These are phyloP conservation scores for Lepidocyrtoides sp. DNA, from an alignment of 2,888 invertebrate genomes.

Conservation along the genomic window DNA sequence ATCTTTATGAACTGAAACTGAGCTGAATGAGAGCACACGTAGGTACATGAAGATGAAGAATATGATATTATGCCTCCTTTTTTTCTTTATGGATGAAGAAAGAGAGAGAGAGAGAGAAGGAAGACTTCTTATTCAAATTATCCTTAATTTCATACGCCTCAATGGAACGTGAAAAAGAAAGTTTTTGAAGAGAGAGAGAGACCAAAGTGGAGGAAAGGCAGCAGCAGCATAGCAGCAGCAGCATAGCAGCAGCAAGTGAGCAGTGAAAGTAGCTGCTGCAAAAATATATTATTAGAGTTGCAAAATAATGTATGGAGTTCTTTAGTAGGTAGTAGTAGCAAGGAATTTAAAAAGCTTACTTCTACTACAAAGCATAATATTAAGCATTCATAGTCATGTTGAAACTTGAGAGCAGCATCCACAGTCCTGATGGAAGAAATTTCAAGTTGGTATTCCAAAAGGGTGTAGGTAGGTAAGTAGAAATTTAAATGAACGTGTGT, in stretches of 20 bases:
- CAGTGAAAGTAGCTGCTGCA: not conserved
- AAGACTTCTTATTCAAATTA: conserved; percentile 55
- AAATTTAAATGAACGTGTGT: too few species aligned
- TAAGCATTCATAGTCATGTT: not conserved
- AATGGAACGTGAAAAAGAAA: conserved; percentile 56
- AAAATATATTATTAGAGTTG: not conserved
- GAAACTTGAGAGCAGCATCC: not conserved
- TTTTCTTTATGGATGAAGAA: not conserved
- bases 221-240: not conserved
- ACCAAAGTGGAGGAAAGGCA: not conserved
- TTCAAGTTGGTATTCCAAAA: not conserved
- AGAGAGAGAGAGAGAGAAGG: not conserved
- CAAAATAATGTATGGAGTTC: not conserved
- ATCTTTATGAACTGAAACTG: conserved; percentile 18
- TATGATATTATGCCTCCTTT: not conserved
- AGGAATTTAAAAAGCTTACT: not conserved
- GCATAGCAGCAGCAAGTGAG: too few species aligned
- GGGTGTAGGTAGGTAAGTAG: too few species aligned
- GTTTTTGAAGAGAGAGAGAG: conserved; percentile 12
- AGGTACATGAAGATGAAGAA: not conserved
- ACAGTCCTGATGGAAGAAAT: not conserved
- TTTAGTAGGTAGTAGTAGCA: too few species aligned
- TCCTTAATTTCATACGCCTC: conserved; percentile 55
- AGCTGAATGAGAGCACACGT: not conserved
- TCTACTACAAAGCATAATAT: not conserved